Evolutionary conservation across 2,888 invertebrate species (phyloP), one percentile per base, ranked within the genome.

Genomic region (Trachelus tabidus): DNA sequence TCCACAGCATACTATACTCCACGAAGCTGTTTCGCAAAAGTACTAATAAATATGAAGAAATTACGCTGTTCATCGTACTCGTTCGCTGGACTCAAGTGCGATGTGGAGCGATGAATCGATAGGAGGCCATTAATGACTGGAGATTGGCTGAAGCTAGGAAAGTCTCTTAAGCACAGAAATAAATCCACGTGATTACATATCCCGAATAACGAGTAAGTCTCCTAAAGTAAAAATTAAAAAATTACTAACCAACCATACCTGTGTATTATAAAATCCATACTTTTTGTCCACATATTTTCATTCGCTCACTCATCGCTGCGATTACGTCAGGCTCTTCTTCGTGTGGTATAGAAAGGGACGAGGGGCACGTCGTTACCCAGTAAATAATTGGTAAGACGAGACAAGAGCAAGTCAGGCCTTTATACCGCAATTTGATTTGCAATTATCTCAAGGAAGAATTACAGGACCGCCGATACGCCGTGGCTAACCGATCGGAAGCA

Each of bases 71-170:
- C 81, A 86, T 86, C 85, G 86, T 87, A 80, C 31, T 76, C 77
- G 80, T 80, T 79, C 80, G 79, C 77, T 73, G 73, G 69, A 69
- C 69, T 37, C 31, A 37, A 76, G 78, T 79, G 23, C 80, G 68
- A 81, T 82, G 81, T 76, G 79, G 78, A 82, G 83, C 77, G 76
- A 80, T 79, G 79, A 84, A 85, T 87, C 87, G 86, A 86, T 87
- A 83, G 83, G 85, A 82, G 84, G 87, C 86, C 87, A 88, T 88
- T 88, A 88, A 88, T 88, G 87, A 87, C 86, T 85, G 83, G 83
- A 84, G 86, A 87, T 88, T 85, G 86, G 86, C 83, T 86, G 81
- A 82, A 83, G 82, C 84, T 82, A 79, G 81, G 85, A 81, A 85
- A 56, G 2, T 9, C 23, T 23, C 23, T 9, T 56, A 23, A 56